A percentile compares a stretch with the other conserved stretches of the same genome.
Evolutionary conservation across 2,888 invertebrate genomes (phyloP).

Genomic region (Eilema sororculum): DNA sequence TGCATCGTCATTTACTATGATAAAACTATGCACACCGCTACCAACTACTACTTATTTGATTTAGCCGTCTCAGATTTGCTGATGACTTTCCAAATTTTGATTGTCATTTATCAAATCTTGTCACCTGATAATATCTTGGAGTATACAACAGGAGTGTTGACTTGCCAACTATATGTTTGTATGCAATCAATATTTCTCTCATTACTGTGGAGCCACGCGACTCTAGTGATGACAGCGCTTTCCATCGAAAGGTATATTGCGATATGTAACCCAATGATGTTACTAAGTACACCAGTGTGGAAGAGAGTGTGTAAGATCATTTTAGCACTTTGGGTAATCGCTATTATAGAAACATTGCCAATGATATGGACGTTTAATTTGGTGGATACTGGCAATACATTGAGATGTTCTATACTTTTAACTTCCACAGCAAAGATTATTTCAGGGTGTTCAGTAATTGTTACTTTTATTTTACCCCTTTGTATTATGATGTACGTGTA

Average conservation of each 20-base stretch:
- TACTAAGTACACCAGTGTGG: constrained; percentile 38
- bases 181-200: constrained; percentile 42
- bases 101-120: constrained; percentile 53
- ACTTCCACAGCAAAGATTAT: constrained; percentile 29
- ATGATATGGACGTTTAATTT: constrained; percentile 34
- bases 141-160: neutral
- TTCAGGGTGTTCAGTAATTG: constrained; percentile 35
- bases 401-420: constrained; percentile 41
- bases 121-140: constrained; percentile 3
- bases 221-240: constrained; percentile 50
- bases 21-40: constrained; percentile 75
- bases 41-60: constrained; percentile 78
- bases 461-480: constrained; percentile 52
- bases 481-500: constrained; percentile 52
- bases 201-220: constrained; percentile 49
- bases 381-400: constrained; percentile 35
- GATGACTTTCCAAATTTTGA: constrained; percentile 66
- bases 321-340: constrained; percentile 47
- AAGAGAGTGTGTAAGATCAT: constrained; percentile 46
- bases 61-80: constrained; percentile 75
- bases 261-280: constrained; percentile 50
- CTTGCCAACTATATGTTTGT: constrained; percentile 44
- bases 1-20: constrained; percentile 76
- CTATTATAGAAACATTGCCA: constrained; percentile 49
- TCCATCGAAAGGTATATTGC: constrained; percentile 54